phyloP scores from a whole-genome alignment of 1,140 invertebrate genomes.

The Hermetia illucens region DNA sequence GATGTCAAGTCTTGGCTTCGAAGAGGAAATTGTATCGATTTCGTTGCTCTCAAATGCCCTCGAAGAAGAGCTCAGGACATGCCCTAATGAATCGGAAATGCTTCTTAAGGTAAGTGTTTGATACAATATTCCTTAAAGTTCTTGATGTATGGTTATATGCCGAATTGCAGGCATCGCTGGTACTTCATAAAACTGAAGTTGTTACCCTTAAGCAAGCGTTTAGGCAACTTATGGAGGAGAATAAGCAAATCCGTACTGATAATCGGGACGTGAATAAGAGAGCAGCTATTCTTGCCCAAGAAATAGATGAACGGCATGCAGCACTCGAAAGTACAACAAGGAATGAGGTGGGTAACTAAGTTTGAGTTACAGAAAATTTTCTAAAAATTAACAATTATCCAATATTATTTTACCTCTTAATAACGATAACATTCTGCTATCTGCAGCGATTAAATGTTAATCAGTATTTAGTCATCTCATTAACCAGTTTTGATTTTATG shows the following conservation, averaged over 20 bases:
- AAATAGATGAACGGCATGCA: constrained; percentile 78
- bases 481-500: too few species aligned
- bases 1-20: constrained; percentile 55
- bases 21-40: constrained; percentile 43
- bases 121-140: not conserved
- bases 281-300: constrained; percentile 63
- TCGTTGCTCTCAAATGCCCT: constrained; percentile 53
- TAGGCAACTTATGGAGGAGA: constrained; percentile 52
- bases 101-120: constrained; percentile 8
- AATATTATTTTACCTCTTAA: too few species aligned
- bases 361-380: constrained; percentile 1
- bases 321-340: constrained; percentile 55
- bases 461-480: too few species aligned
- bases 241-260: constrained; percentile 62
- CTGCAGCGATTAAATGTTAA: too few species aligned
- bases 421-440: too few species aligned
- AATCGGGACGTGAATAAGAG: constrained; percentile 67
- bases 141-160: constrained; percentile 1
- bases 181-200: constrained; percentile 44
- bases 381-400: constrained; percentile 2
- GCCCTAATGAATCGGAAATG: constrained; percentile 16
- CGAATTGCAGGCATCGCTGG: constrained; percentile 38
- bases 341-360: constrained; percentile 36
- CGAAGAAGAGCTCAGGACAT: constrained; percentile 46
- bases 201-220: constrained; percentile 38